Conservation (phyloP, 2,113 vertebrate genomes). For the Acanthisitta chloris region DNA sequence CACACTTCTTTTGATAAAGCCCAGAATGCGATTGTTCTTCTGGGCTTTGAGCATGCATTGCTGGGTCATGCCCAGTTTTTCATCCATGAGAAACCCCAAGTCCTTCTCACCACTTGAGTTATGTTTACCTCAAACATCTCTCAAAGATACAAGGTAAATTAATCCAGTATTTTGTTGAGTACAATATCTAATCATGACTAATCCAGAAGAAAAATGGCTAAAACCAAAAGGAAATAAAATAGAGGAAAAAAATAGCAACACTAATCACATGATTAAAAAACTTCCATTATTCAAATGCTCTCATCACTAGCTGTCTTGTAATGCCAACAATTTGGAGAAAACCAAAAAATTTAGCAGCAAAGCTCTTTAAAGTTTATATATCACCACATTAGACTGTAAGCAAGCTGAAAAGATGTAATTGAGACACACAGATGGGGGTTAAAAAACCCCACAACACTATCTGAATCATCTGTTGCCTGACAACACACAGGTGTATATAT, state of each 20-base stretch:
- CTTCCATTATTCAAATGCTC: neutral
- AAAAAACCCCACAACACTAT: neutral
- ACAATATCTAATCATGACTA: neutral
- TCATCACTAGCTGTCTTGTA: neutral
- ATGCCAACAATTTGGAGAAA: neutral
- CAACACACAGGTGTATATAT: neutral
- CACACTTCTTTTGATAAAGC: rapidly evolving
- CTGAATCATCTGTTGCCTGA: neutral
- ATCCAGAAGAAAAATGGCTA: neutral
- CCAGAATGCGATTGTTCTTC: neutral
- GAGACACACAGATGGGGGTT: neutral
- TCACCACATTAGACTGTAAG: neutral
- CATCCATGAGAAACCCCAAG: neutral
- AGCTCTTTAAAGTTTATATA: neutral
- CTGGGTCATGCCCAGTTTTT: neutral
- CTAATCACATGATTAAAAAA: neutral
- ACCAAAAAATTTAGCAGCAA: neutral
- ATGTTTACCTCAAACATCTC: neutral
- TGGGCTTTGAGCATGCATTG: neutral
- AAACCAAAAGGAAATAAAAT: neutral
- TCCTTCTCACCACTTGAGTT: neutral
- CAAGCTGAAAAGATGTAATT: neutral
- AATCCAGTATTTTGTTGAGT: neutral
- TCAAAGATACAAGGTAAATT: neutral
- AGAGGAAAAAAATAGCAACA: neutral